Evolutionary conservation across 1,140 invertebrate genomes (phyloP).

Genomic region (Euglossa dilemma): DNA sequence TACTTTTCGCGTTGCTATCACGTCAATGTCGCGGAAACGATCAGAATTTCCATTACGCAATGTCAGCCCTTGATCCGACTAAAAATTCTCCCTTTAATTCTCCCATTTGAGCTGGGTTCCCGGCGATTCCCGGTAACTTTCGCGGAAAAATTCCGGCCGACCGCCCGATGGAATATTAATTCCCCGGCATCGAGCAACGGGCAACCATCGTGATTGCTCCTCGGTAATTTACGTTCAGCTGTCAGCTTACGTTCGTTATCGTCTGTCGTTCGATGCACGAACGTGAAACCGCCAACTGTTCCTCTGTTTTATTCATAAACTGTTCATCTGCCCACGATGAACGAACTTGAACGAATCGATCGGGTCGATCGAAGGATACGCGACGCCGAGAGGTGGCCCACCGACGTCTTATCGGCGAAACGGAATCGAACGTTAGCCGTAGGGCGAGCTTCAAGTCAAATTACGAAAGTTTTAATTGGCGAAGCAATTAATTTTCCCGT

Average conservation of each 20-base stretch:
- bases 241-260: constrained; percentile 9
- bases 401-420: constrained; percentile 49
- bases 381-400: background rate
- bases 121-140: background rate
- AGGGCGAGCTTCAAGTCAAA: constrained; percentile 48
- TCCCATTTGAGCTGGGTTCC: background rate
- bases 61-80: background rate
- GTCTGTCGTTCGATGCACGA: constrained; percentile 7
- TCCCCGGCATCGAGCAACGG: background rate
- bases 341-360: constrained; percentile 37
- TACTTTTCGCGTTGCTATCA: background rate
- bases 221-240: background rate
- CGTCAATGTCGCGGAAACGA: background rate
- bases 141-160: background rate
- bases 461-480: constrained; percentile 71
- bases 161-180: constrained; percentile 19
- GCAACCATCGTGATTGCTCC: constrained; percentile 20
- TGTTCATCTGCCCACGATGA: constrained; percentile 35
- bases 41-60: constrained; percentile 3
- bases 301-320: constrained; percentile 39
- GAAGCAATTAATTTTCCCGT: constrained; percentile 69
- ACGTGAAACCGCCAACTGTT: background rate
- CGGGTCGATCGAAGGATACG: constrained; percentile 26
- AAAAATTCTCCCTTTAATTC: constrained; percentile 13
- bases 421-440: constrained; percentile 42